Evolutionary conservation across 2,797 vertebrate species (phyloP), one percentile per base, ranked within the genome.

Genomic region (Carduelis carduelis): DNA sequence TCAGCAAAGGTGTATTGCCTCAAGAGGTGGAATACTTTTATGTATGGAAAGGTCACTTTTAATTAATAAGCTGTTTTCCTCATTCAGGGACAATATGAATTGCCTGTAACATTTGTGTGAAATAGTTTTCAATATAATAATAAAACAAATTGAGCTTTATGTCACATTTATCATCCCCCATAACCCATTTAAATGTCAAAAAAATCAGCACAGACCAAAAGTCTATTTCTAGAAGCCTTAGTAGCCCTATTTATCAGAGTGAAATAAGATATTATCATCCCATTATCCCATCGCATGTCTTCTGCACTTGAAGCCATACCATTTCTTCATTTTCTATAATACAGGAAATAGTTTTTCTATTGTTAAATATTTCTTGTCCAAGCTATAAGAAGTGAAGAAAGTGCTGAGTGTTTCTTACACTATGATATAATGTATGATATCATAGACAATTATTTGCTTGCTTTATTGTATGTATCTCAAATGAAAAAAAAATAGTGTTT

Each of bases 111-210:
- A 92, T 98, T 96, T 95, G 47, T 95, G 59, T 87, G 81, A 95
- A 96, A 94, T 96, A 95, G 82, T 97, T 97, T 97, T 96, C 92
- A 90, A 93, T 96, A 88, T 96, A 96, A 97, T 97, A 97, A 96
- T 96, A 96, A 97, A 97, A 97, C 91, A 96, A 97, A 96, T 96
- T 86, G 93, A 95, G 84, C 44, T 97, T 95, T 96, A 81, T 95
- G 93, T 97, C 80, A 96, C 78, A 96, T 96, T 89, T 71, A 91
- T 97, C 96, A 97, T 91, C 44, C 50, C 63, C 77, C 5, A 59
- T 88, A 97, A 94, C 77, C 63, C 77, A 96, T 95, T 97, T 97
- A 97, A 97, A 94, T 97, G 95, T 97, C 93, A 96, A 96, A 96
- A 83, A 97, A 96, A 94, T 95, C 74, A 83, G 68, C 46, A n/a